Evolutionary conservation across 1,140 invertebrate species (phyloP).

Genomic region (Aporrectodea caliginosa): DNA sequence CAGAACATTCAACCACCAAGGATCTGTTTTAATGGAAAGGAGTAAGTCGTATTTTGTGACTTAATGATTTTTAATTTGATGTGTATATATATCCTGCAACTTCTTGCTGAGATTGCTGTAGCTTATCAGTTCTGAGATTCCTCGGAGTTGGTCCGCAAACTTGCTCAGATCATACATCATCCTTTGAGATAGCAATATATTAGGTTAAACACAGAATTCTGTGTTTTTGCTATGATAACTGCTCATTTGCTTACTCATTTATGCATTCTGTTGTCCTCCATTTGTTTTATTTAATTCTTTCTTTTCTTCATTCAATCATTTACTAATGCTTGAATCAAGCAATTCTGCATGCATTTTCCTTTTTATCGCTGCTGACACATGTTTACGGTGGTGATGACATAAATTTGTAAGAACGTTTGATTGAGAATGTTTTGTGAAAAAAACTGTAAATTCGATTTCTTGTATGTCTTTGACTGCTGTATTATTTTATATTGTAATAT

Average conservation of each 20-base stretch:
- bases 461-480: background rate
- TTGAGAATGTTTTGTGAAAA: background rate
- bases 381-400: background rate
- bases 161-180: background rate
- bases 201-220: no score
- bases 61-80: background rate
- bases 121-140: background rate
- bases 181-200: background rate
- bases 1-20: background rate
- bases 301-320: background rate
- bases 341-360: background rate
- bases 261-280: background rate
- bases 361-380: background rate
- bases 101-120: no score
- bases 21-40: background rate
- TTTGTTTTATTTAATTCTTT: background rate
- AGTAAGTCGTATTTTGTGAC: background rate
- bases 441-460: background rate
- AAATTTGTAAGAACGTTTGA: background rate
- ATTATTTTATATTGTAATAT: background rate
- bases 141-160: no score
- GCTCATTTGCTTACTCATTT: background rate
- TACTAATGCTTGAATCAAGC: background rate
- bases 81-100: background rate
- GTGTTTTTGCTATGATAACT: background rate